Base-by-base conservation (phyloP, 2,797 vertebrate genomes). In the Fratercula arctica region DNA sequence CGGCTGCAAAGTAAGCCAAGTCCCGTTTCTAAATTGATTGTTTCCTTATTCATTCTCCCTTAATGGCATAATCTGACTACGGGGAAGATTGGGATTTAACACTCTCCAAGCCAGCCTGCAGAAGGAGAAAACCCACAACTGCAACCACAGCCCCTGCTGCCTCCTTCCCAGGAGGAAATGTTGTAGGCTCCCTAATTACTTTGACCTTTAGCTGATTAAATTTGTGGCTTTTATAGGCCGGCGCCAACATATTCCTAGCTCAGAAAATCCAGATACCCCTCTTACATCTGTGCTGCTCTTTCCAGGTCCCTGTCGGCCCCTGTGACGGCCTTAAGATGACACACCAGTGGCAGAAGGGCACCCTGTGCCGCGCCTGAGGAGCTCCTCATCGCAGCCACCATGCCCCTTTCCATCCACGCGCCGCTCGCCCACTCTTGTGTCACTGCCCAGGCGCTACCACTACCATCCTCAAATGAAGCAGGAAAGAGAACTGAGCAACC, bases 131-230 rank as follows among this genome's bases (percentile, higher is more conserved):
- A 33, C 10, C 45, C 89, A 80, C 78, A 72, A 21, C 28, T 73
- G 61, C 39, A 80, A 83, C 48, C 79, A 45, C 53, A 70, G 53
- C 11, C 57, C 16, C 59, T 60, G 51, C 60, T 80, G 45, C 25
- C n/a, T 90, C 35, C 68, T 85, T 73, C 81, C 87, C 70, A 85
- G 23, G 48, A 76, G 80, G 77, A 93, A 91, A 88, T 11, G 6
- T 72, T 16, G 4, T 17, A 84, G 80, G 57, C 59, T 70, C 54
- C 67, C 31, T 77, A 95, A 95, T 91, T 64, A 84, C 59, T 88
- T 72, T 93, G 76, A 95, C 90, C 61, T 87, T 93, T 60, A 90
- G 50, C 50, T 95, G 85, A 90, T 68, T 56, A 90, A 57, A 87
- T 75, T 46, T 89, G 53, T 43, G 43, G 79, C 67, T 87, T 95